Evolutionary conservation across 2,797 vertebrate genomes (phyloP).

Genomic region (Naso thynnoides): DNA sequence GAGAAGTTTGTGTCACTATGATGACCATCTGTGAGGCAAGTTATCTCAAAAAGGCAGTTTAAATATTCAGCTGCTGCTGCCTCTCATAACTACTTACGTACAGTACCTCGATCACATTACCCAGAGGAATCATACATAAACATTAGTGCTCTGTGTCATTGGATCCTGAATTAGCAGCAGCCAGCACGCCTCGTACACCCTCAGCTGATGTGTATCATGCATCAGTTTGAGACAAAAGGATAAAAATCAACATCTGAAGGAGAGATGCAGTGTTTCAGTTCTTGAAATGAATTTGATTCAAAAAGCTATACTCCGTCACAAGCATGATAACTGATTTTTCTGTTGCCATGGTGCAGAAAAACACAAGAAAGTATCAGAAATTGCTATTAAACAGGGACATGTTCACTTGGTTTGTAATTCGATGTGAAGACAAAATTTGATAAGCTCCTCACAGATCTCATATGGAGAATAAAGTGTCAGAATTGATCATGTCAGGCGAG

Average conservation of each 20-base stretch:
- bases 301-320: background rate
- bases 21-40: constrained; percentile 11
- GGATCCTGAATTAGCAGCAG: constrained; percentile 54
- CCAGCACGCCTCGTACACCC: constrained; percentile 37
- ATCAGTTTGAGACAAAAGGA: constrained; percentile 44
- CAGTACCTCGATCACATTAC: constrained; percentile 35
- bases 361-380: constrained; percentile 11
- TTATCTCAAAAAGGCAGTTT: constrained; percentile 23
- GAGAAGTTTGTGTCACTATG: background rate
- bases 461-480: constrained; percentile 5
- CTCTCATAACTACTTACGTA: constrained; percentile 21
- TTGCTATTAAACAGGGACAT: constrained; percentile 4
- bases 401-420: constrained; percentile 19
- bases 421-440: constrained; percentile 6
- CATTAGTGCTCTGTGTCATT: constrained; percentile 47
- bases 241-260: constrained; percentile 19
- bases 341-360: background rate
- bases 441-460: constrained; percentile 5
- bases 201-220: constrained; percentile 43
- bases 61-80: constrained; percentile 11
- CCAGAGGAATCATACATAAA: constrained; percentile 52
- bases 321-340: background rate
- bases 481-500: background rate
- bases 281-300: constrained; percentile 14
- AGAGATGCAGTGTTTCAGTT: background rate